These are phyloP conservation scores for Parnassius mnemosyne DNA, from an alignment of 2,888 invertebrate genomes.

Conservation along the genomic window DNA sequence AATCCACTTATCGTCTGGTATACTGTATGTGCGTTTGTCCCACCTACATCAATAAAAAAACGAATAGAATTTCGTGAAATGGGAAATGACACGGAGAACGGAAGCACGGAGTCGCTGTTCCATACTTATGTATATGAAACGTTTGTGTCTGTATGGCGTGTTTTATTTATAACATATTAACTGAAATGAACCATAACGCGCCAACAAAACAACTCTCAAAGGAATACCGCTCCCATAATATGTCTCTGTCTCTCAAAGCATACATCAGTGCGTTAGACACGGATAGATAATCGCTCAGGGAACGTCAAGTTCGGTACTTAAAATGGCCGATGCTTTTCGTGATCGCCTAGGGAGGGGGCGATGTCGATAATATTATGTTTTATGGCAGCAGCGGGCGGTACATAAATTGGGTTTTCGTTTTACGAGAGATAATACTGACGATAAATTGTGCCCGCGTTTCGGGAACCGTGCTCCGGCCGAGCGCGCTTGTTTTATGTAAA, in stretches of 20 bases:
- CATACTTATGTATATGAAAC: not conserved
- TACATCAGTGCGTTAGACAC: slow-evolving; percentile 37
- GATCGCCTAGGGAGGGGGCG: slow-evolving; percentile 77
- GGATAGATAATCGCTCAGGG: slow-evolving; percentile 42
- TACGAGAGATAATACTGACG: slow-evolving; percentile 68
- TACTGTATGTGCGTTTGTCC: too few species aligned
- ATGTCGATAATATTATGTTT: slow-evolving; percentile 78
- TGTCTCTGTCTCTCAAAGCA: slow-evolving; percentile 42
- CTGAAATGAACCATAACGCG: slow-evolving; percentile 61
- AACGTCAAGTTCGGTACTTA: slow-evolving; percentile 69
- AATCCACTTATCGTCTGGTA: too few species aligned
- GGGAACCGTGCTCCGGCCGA: slow-evolving; percentile 54
- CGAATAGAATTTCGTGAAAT: not conserved
- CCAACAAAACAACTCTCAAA: slow-evolving; percentile 59
- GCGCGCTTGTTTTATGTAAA: slow-evolving; percentile 29
- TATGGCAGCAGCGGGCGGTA: slow-evolving; percentile 61
- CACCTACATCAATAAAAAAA: not conserved
- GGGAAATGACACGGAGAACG: not conserved
- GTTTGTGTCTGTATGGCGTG: slow-evolving; percentile 12
- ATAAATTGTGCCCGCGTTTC: slow-evolving; percentile 69
- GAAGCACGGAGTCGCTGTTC: not conserved
- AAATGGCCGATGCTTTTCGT: slow-evolving; percentile 77
- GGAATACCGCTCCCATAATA: slow-evolving; percentile 54
- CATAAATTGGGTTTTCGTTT: slow-evolving; percentile 75
- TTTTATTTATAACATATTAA: slow-evolving; percentile 45